These are phyloP conservation scores for Axinella damicornis DNA, from an alignment of 37 sponge, comb jelly and placozoan genomes.

Conservation along the genomic window DNA sequence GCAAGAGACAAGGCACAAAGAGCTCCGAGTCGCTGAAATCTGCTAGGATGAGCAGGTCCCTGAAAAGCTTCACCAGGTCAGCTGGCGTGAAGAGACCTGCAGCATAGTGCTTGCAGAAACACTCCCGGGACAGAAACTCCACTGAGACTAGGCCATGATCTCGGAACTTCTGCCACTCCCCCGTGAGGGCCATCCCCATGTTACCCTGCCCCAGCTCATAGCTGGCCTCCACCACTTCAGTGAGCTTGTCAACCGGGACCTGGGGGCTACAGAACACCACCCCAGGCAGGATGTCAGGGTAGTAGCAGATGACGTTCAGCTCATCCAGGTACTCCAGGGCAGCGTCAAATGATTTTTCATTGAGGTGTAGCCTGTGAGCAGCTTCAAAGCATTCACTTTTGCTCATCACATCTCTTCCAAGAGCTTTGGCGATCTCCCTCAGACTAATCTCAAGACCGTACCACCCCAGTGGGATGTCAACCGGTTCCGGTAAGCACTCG, in stretches of 20 bases:
- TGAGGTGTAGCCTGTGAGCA: conserved; percentile 16
- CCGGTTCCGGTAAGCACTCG: background rate
- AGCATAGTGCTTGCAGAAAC: conserved; percentile 4
- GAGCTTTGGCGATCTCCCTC: background rate
- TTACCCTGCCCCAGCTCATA: background rate
- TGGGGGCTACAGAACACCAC: conserved; percentile 25
- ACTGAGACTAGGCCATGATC: background rate
- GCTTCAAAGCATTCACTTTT: conserved; percentile 2
- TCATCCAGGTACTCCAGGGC: conserved; percentile 22
- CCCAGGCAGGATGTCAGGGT: conserved; percentile 14
- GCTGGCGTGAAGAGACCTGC: conserved; percentile 1
- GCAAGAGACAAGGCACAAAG: conserved; percentile 29
- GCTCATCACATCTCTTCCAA: too few species aligned
- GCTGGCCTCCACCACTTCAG: conserved; percentile 3
- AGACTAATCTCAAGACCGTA: background rate
- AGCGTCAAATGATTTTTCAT: conserved; percentile 18
- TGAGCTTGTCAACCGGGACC: conserved; percentile 23
- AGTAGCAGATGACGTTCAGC: conserved; percentile 26
- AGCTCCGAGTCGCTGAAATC: conserved; percentile 6
- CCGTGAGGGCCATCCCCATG: too few species aligned
- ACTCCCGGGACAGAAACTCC: conserved; percentile 5
- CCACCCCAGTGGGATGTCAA: conserved; percentile 17
- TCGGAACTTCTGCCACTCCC: conserved; percentile 4
- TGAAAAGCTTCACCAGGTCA: conserved; percentile 12
- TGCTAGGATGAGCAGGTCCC: conserved; percentile 9